Evolutionary conservation across 2,113 vertebrate genomes (phyloP).

Genomic region (Nycticryphes semicollaris): DNA sequence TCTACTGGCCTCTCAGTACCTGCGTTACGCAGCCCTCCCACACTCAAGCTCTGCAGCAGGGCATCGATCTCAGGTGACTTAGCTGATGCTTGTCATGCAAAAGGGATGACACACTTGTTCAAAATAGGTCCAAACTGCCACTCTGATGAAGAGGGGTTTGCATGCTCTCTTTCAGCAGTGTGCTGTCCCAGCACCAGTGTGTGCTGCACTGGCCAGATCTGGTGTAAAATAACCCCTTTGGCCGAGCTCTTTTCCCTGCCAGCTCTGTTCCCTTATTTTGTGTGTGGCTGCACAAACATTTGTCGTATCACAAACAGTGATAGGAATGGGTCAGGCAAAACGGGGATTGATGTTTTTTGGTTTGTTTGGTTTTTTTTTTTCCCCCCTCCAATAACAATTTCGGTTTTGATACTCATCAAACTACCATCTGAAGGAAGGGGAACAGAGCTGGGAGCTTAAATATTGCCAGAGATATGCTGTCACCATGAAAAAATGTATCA

Average conservation of each 20-base stretch:
- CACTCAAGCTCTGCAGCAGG: not conserved
- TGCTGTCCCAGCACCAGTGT: not conserved
- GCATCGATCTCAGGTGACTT: not conserved
- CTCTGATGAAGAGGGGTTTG: not conserved
- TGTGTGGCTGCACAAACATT: not conserved
- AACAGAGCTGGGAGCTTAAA: not conserved
- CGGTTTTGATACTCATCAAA: not conserved
- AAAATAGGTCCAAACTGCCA: not conserved
- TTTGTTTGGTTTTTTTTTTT: too few relatives aligned
- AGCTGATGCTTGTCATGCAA: not conserved
- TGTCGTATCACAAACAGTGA: too few relatives aligned
- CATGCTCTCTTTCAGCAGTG: not conserved
- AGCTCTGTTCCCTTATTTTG: accelerated
- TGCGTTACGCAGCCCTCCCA: accelerated
- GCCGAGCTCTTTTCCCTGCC: not conserved
- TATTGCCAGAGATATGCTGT: not conserved
- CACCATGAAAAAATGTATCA: not conserved
- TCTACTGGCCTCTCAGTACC: too few relatives aligned
- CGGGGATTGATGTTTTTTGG: not conserved
- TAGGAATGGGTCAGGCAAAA: not conserved
- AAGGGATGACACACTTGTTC: not conserved
- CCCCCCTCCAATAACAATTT: not conserved
- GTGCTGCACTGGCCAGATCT: not conserved
- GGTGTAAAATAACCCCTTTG: not conserved
- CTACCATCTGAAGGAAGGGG: not conserved